These are phyloP conservation scores for Hololepta plana DNA, from an alignment of 2,888 invertebrate species.

Conservation along the genomic window DNA sequence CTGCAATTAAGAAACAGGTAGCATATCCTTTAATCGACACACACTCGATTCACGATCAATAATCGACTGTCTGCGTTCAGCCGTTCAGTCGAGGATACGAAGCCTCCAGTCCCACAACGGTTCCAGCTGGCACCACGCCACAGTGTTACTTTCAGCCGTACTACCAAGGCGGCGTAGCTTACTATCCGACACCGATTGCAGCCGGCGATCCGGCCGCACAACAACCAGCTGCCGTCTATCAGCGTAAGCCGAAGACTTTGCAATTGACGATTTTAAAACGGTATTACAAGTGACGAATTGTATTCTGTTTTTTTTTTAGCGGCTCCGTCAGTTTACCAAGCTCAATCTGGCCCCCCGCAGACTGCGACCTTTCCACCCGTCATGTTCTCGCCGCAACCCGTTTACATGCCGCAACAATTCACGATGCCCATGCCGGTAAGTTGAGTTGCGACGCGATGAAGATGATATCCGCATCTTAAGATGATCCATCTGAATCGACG, in stretches of 20 bases:
- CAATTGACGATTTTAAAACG: background rate
- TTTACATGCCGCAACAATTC: conserved; percentile 26
- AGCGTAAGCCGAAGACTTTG: conserved; percentile 15
- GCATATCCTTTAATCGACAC: background rate
- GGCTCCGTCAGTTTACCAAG: conserved; percentile 24
- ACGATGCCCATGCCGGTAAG: conserved; percentile 28
- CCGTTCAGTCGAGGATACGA: conserved; percentile 34
- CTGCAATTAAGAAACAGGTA: conserved; percentile 66
- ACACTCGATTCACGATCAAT: background rate
- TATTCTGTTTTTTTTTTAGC: conserved; percentile 6
- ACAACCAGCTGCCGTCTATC: conserved; percentile 23
- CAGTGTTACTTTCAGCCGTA: conserved; percentile 25
- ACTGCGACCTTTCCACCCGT: conserved; percentile 24
- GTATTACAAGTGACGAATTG: conserved; percentile 3
- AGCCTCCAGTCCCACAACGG: conserved; percentile 33
- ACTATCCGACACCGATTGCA: conserved; percentile 18
- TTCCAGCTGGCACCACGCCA: conserved; percentile 22
- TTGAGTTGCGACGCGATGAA: too few species aligned
- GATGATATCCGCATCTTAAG: too few species aligned
- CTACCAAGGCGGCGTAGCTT: conserved; percentile 23
- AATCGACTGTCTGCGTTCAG: conserved; percentile 11
- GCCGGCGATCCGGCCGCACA: conserved; percentile 19
- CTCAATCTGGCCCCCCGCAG: conserved; percentile 24
- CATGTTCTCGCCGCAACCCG: conserved; percentile 26
- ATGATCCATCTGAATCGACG: too few species aligned